phyloP scores from a whole-genome alignment of 2,888 invertebrate species.

The Ypsolopha sequella region DNA sequence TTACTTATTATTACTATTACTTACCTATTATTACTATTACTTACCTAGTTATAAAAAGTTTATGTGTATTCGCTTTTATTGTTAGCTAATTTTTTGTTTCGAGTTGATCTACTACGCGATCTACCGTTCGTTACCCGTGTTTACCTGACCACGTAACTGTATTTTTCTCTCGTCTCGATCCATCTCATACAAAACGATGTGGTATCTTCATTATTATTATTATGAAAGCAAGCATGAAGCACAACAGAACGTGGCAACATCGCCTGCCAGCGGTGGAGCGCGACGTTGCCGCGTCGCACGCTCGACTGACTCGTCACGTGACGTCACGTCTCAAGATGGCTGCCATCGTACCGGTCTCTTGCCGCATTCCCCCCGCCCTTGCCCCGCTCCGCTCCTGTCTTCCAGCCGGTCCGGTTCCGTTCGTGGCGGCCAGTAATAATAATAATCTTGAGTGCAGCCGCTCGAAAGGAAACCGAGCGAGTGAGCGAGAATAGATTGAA shows the following conservation, averaged over 20 bases:
- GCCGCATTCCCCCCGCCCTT: constrained; percentile 29
- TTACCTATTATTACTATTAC: too few relatives aligned
- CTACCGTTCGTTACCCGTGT: constrained; percentile 31
- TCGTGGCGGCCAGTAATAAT: constrained; percentile 55
- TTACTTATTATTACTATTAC: too few relatives aligned
- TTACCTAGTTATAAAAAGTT: too few relatives aligned
- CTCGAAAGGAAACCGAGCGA: constrained; percentile 61
- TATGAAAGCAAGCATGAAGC: constrained; percentile 32
- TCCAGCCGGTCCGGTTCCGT: constrained; percentile 62
- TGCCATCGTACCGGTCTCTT: constrained; percentile 49
- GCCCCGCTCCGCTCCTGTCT: constrained; percentile 25
- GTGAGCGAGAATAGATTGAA: constrained; percentile 63
- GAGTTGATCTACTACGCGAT: constrained; percentile 9
- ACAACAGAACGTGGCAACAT: constrained; percentile 54
- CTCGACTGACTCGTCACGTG: constrained; percentile 68
- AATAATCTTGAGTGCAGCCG: constrained; percentile 62
- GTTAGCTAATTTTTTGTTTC: not conserved
- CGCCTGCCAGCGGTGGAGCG: constrained; percentile 27
- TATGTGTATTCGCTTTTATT: not conserved
- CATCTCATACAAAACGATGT: constrained; percentile 47
- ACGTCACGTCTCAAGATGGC: constrained; percentile 72
- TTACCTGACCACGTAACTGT: constrained; percentile 64
- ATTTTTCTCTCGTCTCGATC: constrained; percentile 36
- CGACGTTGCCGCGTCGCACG: constrained; percentile 60
- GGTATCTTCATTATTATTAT: constrained; percentile 45